Percentiles rank a stretch among this genome's conserved stretches.
Evolutionary conservation across 2,113 vertebrate genomes (phyloP).

Genomic region (Hassar affinis): DNA sequence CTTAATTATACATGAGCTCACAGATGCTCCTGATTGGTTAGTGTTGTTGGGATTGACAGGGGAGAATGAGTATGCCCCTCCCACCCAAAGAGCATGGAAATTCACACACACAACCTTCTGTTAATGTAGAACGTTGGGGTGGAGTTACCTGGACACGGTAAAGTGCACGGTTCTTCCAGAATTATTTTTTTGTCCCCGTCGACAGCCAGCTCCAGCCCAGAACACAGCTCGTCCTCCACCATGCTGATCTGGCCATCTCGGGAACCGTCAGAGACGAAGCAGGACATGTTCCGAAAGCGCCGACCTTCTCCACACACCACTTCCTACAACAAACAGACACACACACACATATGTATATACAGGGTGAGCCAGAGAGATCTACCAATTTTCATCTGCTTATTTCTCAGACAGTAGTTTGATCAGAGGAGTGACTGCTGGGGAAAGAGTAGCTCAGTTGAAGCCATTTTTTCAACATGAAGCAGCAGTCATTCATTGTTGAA

Average conservation of each 20-base stretch:
- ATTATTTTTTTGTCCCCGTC: slow-evolving; percentile 76
- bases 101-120: not conserved
- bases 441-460: too few species aligned
- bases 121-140: not conserved
- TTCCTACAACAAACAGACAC: slow-evolving; percentile 55
- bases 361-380: too few species aligned
- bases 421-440: too few species aligned
- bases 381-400: too few species aligned
- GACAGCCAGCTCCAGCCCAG: slow-evolving; percentile 77
- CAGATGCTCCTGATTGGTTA: not conserved
- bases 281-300: slow-evolving; percentile 86
- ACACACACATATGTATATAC: too few species aligned
- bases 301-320: slow-evolving; percentile 91
- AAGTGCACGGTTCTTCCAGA: slow-evolving; percentile 85
- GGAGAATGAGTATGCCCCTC: not conserved
- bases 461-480: too few species aligned
- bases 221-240: slow-evolving; percentile 93
- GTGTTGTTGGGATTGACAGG: too few species aligned
- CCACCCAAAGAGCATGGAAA: not conserved
- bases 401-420: too few species aligned
- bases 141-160: slow-evolving; percentile 89
- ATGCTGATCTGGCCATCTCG: slow-evolving; percentile 70
- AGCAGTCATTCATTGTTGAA: too few species aligned
- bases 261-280: slow-evolving; percentile 88
- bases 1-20: not conserved